phyloP scores from a whole-genome alignment of 2,113 vertebrate species.

The Ivindomyrus marchei region DNA sequence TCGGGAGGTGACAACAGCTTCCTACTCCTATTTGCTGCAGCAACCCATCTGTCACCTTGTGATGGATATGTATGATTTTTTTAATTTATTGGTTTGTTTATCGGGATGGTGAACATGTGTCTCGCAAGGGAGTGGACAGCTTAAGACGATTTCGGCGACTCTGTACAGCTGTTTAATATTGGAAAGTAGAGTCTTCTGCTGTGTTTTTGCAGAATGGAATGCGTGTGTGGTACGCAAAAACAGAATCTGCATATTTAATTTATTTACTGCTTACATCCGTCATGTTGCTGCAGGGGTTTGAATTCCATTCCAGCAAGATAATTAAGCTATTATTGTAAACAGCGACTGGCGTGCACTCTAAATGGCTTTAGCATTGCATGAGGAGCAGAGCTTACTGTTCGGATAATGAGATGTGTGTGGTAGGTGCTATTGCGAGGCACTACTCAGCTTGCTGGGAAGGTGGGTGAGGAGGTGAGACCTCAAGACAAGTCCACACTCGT shows the following conservation, averaged over 20 bases:
- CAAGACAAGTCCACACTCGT: neutral
- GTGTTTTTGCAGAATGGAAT: neutral
- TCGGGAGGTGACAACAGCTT: neutral
- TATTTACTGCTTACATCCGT: slow-evolving; percentile 46
- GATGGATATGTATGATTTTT: neutral
- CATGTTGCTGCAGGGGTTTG: slow-evolving; percentile 36
- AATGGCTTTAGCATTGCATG: slow-evolving; percentile 50
- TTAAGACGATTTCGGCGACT: slow-evolving; percentile 33
- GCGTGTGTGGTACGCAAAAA: slow-evolving; percentile 23
- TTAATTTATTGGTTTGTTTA: slow-evolving; percentile 34
- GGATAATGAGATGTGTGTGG: slow-evolving; percentile 42
- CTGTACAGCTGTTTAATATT: slow-evolving; percentile 31
- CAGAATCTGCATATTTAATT: slow-evolving; percentile 51
- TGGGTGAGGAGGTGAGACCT: neutral
- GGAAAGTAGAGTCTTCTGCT: slow-evolving; percentile 29
- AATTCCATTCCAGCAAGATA: slow-evolving; percentile 28
- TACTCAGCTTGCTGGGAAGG: neutral
- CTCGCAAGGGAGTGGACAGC: slow-evolving; percentile 40
- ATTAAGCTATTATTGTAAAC: slow-evolving; percentile 29
- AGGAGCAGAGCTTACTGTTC: slow-evolving; percentile 47
- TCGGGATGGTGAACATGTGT: slow-evolving; percentile 42
- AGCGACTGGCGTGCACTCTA: slow-evolving; percentile 48
- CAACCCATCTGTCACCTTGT: neutral
- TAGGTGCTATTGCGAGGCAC: slow-evolving; percentile 18
- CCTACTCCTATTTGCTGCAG: neutral